Percentiles rank a stretch among this genome's conserved stretches.
Evolutionary conservation across 1,140 invertebrate genomes (phyloP).

Genomic region (Drosophila nannoptera): DNA sequence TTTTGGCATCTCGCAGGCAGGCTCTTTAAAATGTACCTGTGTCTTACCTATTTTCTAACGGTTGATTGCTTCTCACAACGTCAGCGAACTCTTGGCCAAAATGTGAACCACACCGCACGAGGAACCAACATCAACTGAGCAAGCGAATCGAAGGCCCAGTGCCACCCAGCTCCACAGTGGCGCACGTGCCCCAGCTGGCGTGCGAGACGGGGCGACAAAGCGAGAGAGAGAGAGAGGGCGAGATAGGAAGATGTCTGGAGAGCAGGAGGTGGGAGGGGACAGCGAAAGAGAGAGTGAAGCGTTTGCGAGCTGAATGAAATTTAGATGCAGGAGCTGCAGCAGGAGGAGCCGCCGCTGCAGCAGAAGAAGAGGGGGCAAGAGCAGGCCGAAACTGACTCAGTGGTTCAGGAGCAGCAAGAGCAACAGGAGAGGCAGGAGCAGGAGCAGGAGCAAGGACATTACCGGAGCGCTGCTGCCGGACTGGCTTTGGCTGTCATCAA

Average conservation of each 20-base stretch:
- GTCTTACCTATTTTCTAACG: slow-evolving; percentile 32
- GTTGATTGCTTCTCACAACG: slow-evolving; percentile 8
- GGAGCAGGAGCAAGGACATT: slow-evolving; percentile 29
- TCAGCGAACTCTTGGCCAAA: slow-evolving; percentile 25
- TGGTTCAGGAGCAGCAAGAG: background rate
- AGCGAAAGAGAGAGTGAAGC: background rate
- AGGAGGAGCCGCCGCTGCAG: background rate
- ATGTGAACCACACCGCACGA: slow-evolving; percentile 63
- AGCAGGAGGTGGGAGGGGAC: background rate
- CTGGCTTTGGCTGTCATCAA: too few species aligned
- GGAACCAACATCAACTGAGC: slow-evolving; percentile 68
- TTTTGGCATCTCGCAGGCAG: too few species aligned
- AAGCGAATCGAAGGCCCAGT: slow-evolving; percentile 4
- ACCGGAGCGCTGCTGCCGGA: background rate
- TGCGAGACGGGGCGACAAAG: background rate
- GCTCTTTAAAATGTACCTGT: too few species aligned
- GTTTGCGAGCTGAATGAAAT: slow-evolving; percentile 28
- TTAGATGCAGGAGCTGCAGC: background rate
- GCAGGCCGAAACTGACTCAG: background rate
- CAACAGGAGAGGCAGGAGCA: background rate
- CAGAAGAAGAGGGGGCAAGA: background rate
- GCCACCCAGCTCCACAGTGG: slow-evolving; percentile 25
- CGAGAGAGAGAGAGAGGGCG: background rate
- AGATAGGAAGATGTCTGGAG: background rate
- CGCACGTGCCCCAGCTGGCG: slow-evolving; percentile 48